These are phyloP conservation scores for Heliothis peltigera DNA, from an alignment of 2,888 invertebrate genomes.

Conservation along the genomic window DNA sequence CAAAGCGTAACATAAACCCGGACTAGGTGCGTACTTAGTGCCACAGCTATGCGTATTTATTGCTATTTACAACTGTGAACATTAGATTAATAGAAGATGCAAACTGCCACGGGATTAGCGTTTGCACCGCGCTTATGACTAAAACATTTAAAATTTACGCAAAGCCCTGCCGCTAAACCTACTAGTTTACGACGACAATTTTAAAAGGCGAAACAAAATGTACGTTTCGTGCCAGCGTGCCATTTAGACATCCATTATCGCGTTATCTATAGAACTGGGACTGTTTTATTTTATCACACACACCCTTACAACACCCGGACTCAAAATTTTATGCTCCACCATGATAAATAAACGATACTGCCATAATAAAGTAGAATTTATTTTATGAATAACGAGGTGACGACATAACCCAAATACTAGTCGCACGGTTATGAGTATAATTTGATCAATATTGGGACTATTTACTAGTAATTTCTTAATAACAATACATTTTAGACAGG, in stretches of 20 bases:
- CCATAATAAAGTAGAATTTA: conserved; percentile 29
- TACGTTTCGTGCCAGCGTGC: conserved; percentile 64
- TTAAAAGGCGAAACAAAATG: conserved; percentile 54
- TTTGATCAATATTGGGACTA: conserved; percentile 25
- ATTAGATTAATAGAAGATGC: conserved; percentile 61
- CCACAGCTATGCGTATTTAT: conserved; percentile 70
- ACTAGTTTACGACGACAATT: conserved; percentile 46
- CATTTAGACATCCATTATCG: conserved; percentile 66
- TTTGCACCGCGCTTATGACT: conserved; percentile 35
- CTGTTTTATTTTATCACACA: conserved; percentile 61
- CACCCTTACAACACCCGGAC: conserved; percentile 49
- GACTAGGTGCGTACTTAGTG: conserved; percentile 70
- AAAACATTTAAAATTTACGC: conserved; percentile 44
- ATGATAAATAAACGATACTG: conserved; percentile 36
- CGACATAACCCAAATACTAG: conserved; percentile 3
- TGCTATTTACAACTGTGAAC: conserved; percentile 64
- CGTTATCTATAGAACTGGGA: conserved; percentile 62
- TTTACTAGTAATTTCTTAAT: conserved; percentile 37
- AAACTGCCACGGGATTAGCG: conserved; percentile 47
- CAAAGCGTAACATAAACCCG: conserved; percentile 77
- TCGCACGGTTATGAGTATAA: conserved; percentile 10
- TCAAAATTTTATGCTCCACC: conserved; percentile 35
- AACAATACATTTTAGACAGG: conserved; percentile 42
- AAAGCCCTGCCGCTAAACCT: conserved; percentile 34
- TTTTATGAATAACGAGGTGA: conserved; percentile 19